Evolutionary conservation across 2,888 invertebrate species (phyloP), one percentile per base, ranked within the genome.

Genomic region (Agrochola macilenta): DNA sequence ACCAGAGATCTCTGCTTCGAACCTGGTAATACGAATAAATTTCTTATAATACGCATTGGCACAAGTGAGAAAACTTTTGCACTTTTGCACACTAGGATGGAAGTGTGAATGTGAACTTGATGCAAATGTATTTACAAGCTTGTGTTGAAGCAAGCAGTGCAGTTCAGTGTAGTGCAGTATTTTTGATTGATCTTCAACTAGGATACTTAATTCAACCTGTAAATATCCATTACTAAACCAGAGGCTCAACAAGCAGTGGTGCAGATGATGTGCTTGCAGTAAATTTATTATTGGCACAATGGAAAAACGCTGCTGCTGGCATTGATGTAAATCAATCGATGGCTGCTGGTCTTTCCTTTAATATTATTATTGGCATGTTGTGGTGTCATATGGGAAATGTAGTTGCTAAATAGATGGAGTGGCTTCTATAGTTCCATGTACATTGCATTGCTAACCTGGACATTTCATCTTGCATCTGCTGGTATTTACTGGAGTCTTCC

Each of bases 381-480:
- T 30, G 20, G 20, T 43, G 20, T 60, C 5, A 4, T n/a, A 26
- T 0, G 35, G 26, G 35, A 43, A 35, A 46, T 23, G 23, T 54
- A 46, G 9, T 23, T 1, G 23, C 23, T 14, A 35, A 61, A 4
- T 46, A 14, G 14, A 43, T 63, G n/a, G 30, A 52, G 30, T 46
- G 5, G n/a, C 2, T 54, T 46, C 17, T 17, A 57, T 23, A 30
- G 26, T 52, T 52, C 52, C 17, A 52, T 23, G 23, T 57, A 14
- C 30, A 65, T n/a, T 52, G 23, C 12, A n/a, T 74, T 74, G 87
- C 92, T 93, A 95, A 98, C 98, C 98, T 98, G 92, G 98, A 98
- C 98, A 99, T 98, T 97, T 99, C 99, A 95, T 99, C 99, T 95
- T 99, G 99, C 98, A 99, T 99, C 94, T 98, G 98, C 88, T 98